Percentiles rank a stretch among this genome's conserved stretches.
Evolutionary conservation across 1,140 invertebrate species (phyloP).

Genomic region (Polypedilum vanderplanki): DNA sequence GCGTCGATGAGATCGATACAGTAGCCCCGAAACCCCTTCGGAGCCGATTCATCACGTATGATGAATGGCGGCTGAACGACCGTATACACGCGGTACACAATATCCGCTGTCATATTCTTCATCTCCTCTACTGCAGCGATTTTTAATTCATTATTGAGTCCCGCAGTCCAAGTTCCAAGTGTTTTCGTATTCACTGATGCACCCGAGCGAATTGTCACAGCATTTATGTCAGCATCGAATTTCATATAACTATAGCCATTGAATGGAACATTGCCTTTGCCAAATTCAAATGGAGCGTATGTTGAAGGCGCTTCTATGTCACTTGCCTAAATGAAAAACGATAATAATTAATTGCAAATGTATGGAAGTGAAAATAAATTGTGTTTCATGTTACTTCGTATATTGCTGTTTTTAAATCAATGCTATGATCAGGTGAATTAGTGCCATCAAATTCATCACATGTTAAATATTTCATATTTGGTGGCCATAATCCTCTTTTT

Average conservation of each 20-base stretch:
- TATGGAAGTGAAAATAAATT: constrained; percentile 42
- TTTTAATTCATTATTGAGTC: constrained; percentile 53
- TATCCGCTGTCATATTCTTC: constrained; percentile 67
- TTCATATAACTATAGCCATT: constrained; percentile 67
- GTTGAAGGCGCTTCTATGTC: constrained; percentile 58
- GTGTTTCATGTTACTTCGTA: constrained; percentile 45
- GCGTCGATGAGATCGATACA: constrained; percentile 87
- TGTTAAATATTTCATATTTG: constrained; percentile 60
- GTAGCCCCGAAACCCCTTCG: constrained; percentile 74
- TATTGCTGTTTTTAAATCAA: constrained; percentile 51
- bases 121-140: constrained; percentile 58
- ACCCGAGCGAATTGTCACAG: constrained; percentile 56
- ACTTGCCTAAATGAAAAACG: constrained; percentile 44
- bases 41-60: constrained; percentile 58
- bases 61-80: constrained; percentile 83
- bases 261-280: constrained; percentile 44
- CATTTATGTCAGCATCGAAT: constrained; percentile 60
- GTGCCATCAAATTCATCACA: constrained; percentile 70
- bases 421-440: constrained; percentile 56
- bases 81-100: constrained; percentile 73
- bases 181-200: constrained; percentile 54
- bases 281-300: constrained; percentile 55
- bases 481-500: constrained; percentile 60
- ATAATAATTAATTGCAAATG: constrained; percentile 8
- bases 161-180: constrained; percentile 62